A percentile compares a stretch with the other conserved stretches of the same genome.
phyloP scores from a whole-genome alignment of 2,888 invertebrate genomes.

The Pristionchus japonicus region DNA sequence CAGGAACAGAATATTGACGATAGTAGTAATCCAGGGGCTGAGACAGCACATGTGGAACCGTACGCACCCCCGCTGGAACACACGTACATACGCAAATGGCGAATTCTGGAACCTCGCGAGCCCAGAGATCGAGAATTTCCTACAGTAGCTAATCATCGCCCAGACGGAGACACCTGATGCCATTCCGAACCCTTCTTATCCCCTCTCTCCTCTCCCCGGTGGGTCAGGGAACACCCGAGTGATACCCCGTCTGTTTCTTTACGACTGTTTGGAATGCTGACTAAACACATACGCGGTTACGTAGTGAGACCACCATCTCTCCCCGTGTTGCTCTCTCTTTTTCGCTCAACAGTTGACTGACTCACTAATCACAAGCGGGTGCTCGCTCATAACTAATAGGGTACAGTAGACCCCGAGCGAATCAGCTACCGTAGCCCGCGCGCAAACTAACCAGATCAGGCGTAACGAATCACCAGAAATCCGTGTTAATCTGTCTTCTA shows the following conservation, averaged over 20 bases:
- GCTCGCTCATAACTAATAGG: background rate
- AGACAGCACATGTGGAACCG: background rate
- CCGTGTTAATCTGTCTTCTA: background rate
- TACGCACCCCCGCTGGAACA: background rate
- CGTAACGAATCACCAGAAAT: background rate
- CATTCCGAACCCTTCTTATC: background rate
- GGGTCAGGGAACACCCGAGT: conserved; percentile 25
- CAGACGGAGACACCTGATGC: background rate
- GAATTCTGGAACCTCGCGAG: too few species aligned
- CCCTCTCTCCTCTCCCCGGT: background rate
- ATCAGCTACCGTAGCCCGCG: background rate
- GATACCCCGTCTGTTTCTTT: background rate
- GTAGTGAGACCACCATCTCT: background rate
- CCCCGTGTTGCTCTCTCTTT: background rate
- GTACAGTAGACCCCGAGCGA: background rate
- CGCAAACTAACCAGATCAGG: background rate
- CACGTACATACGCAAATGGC: too few species aligned
- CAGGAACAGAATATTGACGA: background rate
- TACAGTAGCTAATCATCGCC: background rate
- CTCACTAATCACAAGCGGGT: background rate
- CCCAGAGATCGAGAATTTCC: too few species aligned
- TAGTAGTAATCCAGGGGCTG: too few species aligned
- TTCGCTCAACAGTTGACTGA: conserved; percentile 18
- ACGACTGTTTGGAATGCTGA: conserved; percentile 22
- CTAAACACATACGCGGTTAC: conserved; percentile 18